Conservation (phyloP, 2,888 invertebrate genomes). For the Eurytoma adleriae region DNA sequence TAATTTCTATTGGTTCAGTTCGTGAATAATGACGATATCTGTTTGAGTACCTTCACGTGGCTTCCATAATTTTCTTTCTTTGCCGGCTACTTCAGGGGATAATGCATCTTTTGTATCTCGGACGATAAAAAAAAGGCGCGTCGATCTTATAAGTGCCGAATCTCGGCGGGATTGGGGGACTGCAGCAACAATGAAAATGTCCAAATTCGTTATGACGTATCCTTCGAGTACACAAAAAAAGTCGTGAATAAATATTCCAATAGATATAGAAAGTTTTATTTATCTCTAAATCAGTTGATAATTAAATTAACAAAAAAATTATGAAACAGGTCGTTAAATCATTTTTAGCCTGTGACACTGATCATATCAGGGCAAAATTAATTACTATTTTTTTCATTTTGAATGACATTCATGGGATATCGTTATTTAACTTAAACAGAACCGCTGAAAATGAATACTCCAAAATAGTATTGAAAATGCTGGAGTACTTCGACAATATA, state of each 20-base stretch:
- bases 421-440: too few relatives aligned
- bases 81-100: neutral
- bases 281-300: too few relatives aligned
- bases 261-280: neutral
- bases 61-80: conserved; percentile 25
- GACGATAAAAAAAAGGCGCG: conserved; percentile 10
- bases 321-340: too few relatives aligned
- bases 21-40: neutral
- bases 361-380: too few relatives aligned
- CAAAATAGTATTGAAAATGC: too few relatives aligned
- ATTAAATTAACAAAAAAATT: too few relatives aligned
- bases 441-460: too few relatives aligned
- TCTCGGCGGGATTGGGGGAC: conserved; percentile 20
- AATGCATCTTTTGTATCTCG: conserved; percentile 6
- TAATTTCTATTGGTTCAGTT: too few relatives aligned
- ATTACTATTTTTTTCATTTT: too few relatives aligned
- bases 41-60: conserved; percentile 21
- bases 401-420: too few relatives aligned
- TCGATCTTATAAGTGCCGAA: conserved; percentile 7
- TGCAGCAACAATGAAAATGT: conserved; percentile 32
- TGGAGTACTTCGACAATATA: too few relatives aligned
- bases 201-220: conserved; percentile 3
- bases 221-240: conserved; percentile 29
- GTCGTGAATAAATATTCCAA: neutral
- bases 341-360: too few relatives aligned